phyloP scores from a whole-genome alignment of 2,888 invertebrate species.

The Ganaspis brasiliensis region DNA sequence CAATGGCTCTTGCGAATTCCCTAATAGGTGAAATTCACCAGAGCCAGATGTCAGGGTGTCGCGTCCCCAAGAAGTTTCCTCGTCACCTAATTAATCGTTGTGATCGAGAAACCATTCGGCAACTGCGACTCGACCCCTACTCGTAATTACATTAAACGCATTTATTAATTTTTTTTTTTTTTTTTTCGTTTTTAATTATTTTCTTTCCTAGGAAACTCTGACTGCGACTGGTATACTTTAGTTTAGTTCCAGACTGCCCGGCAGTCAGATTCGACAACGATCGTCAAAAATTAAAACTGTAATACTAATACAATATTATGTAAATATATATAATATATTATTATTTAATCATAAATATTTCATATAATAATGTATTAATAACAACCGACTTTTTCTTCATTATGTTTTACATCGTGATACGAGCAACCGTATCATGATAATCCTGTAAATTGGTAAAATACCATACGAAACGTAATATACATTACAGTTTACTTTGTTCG shows the following conservation, averaged over 20 bases:
- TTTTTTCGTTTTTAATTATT: conserved; percentile 51
- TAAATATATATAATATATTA: conserved; percentile 73
- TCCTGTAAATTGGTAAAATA: conserved; percentile 81
- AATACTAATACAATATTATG: conserved; percentile 76
- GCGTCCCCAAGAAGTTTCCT: conserved; percentile 21
- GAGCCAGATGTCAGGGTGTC: conserved; percentile 27
- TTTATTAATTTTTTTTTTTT: conserved; percentile 39
- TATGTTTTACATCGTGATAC: conserved; percentile 69
- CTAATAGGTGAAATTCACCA: conserved; percentile 57
- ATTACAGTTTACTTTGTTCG: conserved; percentile 81
- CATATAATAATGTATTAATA: conserved; percentile 77
- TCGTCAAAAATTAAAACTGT: conserved; percentile 75
- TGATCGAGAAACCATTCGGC: conserved; percentile 21
- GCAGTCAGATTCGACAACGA: conserved; percentile 75
- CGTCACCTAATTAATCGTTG: conserved; percentile 36
- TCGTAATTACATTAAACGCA: conserved; percentile 64
- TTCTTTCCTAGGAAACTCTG: conserved; percentile 70
- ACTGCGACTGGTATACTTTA: conserved; percentile 73
- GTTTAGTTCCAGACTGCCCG: conserved; percentile 76
- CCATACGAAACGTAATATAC: conserved; percentile 84
- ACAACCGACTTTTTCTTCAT: conserved; percentile 70
- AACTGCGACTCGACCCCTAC: conserved; percentile 48
- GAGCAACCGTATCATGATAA: conserved; percentile 49
- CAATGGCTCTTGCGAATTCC: conserved; percentile 65
- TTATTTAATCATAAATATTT: conserved; percentile 78